Evolutionary conservation across 1,140 invertebrate genomes (phyloP), one percentile per base, ranked within the genome.

Genomic region (Drosophila nikananu): DNA sequence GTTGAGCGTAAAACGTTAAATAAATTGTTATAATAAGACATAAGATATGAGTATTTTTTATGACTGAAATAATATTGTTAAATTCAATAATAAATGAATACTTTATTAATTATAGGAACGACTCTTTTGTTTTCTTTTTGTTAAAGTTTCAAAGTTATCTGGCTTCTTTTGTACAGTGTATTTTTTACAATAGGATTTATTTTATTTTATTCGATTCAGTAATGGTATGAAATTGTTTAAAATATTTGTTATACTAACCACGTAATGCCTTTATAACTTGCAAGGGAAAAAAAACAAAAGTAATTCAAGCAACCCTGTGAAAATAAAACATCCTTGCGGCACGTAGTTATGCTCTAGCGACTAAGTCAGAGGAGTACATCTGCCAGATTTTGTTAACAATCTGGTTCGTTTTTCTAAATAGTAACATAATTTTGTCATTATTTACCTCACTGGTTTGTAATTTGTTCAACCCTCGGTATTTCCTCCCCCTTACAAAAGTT

Each of bases 371-470:
- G 78, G 2, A 72, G 77, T 89, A 81, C 86, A 89, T 89, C 86
- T 89, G 86, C 71, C 86, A 89, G 78, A 90, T 86, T 57, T 57
- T 86, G 78, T 79, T 76, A 81, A 68, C 86, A 89, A 90, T 90
- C 86, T 89, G 86, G 49, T 70, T 8, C 8, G 70, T 82, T 81
- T 90, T 89, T 67, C 75, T 84, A 81, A 89, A 89, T 86, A 90
- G 79, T 81, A 89, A 86, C 81, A 86, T 86, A 90, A 89, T 90
- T 90, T 90, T 86, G 81, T 89, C 86, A 89, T 89, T 90, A 89
- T 80, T 90, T 89, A 90, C 84, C 81, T 89, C 84, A 79, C 86
- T 89, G 84, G 78, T 84, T 89, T 79, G 84, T 83, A 87, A 87
- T 83, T 84, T 62, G 76, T 86, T 87, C 84, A 90, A 90, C 84